Conservation (phyloP, 2,113 vertebrate species). For the Sander lucioperca region DNA sequence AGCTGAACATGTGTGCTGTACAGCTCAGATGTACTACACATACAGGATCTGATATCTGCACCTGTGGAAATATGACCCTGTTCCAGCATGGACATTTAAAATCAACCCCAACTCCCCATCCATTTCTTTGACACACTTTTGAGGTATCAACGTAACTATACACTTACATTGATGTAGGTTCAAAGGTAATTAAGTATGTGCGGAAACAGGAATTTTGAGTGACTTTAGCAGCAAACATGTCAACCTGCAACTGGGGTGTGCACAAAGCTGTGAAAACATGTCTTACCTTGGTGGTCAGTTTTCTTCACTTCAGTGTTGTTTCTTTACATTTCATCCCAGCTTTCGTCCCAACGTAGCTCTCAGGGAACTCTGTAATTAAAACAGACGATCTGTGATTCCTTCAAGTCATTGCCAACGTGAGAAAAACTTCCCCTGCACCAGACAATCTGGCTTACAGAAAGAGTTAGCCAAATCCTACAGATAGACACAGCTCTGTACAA, state of each 20-base stretch:
- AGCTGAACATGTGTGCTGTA: background rate
- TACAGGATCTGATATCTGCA: constrained; percentile 51
- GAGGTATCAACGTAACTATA: constrained; percentile 42
- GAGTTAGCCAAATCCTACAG: constrained; percentile 50
- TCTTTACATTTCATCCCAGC: constrained; percentile 46
- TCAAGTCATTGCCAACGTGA: constrained; percentile 14
- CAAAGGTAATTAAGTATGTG: constrained; percentile 28
- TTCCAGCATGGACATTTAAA: constrained; percentile 57
- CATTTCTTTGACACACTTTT: constrained; percentile 38
- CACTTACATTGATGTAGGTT: constrained; percentile 16
- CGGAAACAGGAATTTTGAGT: constrained; percentile 11
- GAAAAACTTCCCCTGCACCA: constrained; percentile 12
- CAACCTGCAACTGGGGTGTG: background rate
- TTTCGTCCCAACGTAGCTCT: constrained; percentile 43
- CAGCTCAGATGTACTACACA: constrained; percentile 15
- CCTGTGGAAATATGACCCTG: constrained; percentile 65
- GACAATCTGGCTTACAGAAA: constrained; percentile 21
- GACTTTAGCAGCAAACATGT: background rate
- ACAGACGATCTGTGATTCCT: constrained; percentile 50
- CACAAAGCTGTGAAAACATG: background rate
- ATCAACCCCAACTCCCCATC: constrained; percentile 8
- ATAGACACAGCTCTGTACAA: constrained; percentile 19
- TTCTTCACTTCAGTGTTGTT: constrained; percentile 23
- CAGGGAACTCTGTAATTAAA: constrained; percentile 66
- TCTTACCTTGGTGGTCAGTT: constrained; percentile 57